Conservation (phyloP, 1,140 invertebrate species). For the Amphibalanus amphitrite region DNA sequence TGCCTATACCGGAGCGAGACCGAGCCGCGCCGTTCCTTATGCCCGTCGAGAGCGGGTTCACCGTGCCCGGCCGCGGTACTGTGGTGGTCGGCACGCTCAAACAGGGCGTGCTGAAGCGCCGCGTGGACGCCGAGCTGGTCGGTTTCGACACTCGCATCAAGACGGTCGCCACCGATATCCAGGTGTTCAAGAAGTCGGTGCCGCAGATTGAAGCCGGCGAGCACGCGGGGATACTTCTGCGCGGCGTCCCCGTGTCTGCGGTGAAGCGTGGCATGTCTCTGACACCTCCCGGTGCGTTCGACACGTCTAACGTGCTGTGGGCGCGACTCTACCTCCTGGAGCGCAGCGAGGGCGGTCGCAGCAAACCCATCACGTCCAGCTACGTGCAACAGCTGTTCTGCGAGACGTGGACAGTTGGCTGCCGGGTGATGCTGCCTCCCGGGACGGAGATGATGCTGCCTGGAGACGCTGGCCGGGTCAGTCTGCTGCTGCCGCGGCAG, state of each 20-base stretch:
- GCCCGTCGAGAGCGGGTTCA: conserved; percentile 64
- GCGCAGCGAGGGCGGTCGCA: conserved; percentile 59
- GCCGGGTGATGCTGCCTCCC: too few relatives aligned
- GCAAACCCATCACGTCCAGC: conserved; percentile 50
- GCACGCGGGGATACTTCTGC: conserved; percentile 63
- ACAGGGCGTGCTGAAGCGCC: conserved; percentile 34
- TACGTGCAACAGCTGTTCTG: conserved; percentile 64
- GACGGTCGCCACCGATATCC: conserved; percentile 52
- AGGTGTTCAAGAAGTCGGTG: conserved; percentile 29
- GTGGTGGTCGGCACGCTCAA: conserved; percentile 59
- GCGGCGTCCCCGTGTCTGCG: conserved; percentile 49
- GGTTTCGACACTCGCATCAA: conserved; percentile 56
- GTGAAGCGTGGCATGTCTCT: conserved; percentile 67
- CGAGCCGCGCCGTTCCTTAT: conserved; percentile 57
- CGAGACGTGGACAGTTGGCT: too few relatives aligned
- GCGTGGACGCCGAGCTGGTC: conserved; percentile 49
- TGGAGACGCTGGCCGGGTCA: too few relatives aligned
- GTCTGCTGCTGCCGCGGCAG: too few relatives aligned
- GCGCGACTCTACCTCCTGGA: conserved; percentile 69
- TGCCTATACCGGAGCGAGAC: conserved; percentile 57
- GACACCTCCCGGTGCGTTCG: conserved; percentile 42
- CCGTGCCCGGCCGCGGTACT: conserved; percentile 63
- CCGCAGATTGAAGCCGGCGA: conserved; percentile 59
- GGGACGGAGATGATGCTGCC: too few relatives aligned
- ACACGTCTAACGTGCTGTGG: conserved; percentile 48